Conservation (phyloP, 2,797 vertebrate genomes). For the Martes flavigula region DNA sequence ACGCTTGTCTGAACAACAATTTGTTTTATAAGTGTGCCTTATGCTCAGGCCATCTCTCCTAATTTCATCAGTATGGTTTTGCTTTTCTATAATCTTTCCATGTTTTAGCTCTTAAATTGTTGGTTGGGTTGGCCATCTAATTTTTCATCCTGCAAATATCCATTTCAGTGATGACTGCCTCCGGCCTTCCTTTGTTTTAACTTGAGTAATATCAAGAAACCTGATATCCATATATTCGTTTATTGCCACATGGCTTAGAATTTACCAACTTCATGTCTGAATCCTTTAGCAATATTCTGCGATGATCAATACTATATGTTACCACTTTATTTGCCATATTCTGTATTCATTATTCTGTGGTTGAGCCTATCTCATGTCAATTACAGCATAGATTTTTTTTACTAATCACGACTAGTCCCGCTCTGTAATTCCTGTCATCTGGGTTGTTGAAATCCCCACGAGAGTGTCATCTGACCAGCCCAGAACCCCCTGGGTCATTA, state of each 20-base stretch:
- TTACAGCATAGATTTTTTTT: neutral
- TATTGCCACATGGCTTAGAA: neutral
- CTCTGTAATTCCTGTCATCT: neutral
- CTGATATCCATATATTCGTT: neutral
- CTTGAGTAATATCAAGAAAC: neutral
- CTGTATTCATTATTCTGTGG: neutral
- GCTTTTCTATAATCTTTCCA: neutral
- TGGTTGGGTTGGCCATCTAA: neutral
- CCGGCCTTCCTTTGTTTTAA: neutral
- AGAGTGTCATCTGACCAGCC: neutral
- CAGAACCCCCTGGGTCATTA: slow-evolving; percentile 10
- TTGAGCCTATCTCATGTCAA: neutral
- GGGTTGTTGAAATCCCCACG: neutral
- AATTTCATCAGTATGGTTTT: neutral
- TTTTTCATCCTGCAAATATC: neutral
- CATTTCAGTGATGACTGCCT: neutral
- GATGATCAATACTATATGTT: neutral
- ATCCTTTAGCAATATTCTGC: neutral
- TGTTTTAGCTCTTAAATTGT: neutral
- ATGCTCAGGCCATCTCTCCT: neutral
- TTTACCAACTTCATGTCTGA: neutral
- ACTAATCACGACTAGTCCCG: neutral
- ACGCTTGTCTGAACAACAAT: neutral
- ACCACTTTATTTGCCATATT: neutral
- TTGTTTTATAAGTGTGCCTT: neutral